Conservation (phyloP, 1,140 invertebrate genomes). For the Papilio xuthus region DNA sequence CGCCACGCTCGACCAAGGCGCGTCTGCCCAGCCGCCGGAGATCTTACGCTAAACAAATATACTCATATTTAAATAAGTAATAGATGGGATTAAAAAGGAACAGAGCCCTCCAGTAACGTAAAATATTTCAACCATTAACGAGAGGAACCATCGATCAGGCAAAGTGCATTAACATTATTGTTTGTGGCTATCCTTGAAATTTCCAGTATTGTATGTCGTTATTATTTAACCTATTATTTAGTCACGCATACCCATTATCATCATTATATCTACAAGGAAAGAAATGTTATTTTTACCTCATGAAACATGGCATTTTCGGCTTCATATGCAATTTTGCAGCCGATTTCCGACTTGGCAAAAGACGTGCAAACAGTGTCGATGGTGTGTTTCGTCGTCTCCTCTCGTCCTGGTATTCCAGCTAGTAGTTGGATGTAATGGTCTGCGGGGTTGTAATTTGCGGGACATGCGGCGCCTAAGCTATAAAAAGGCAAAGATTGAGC, state of each 20-base stretch:
- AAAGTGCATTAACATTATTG: background rate
- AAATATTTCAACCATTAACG: too few species aligned
- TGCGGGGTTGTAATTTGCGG: slow-evolving; percentile 96
- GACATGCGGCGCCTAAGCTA: slow-evolving; percentile 89
- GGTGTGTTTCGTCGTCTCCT: slow-evolving; percentile 87
- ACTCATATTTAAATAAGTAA: slow-evolving; percentile 19
- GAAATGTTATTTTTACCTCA: slow-evolving; percentile 53
- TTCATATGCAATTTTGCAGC: slow-evolving; percentile 82
- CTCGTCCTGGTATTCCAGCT: slow-evolving; percentile 92
- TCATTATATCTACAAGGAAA: background rate
- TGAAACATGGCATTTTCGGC: slow-evolving; percentile 76
- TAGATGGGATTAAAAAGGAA: background rate
- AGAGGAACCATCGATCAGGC: background rate
- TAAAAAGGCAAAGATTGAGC: background rate
- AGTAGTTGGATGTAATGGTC: slow-evolving; percentile 97
- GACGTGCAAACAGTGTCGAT: slow-evolving; percentile 90
- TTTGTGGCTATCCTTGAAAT: background rate
- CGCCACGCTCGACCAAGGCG: slow-evolving; percentile 62
- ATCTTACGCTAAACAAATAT: slow-evolving; percentile 70
- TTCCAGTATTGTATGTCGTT: background rate
- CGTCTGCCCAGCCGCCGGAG: slow-evolving; percentile 66
- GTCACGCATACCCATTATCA: background rate
- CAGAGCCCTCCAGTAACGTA: too few species aligned
- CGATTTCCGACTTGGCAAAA: slow-evolving; percentile 85
- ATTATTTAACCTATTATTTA: background rate